A percentile compares a stretch with the other conserved stretches of the same genome.
Evolutionary conservation across 1,140 invertebrate genomes (phyloP).

Genomic region (Antheraea mylitta): DNA sequence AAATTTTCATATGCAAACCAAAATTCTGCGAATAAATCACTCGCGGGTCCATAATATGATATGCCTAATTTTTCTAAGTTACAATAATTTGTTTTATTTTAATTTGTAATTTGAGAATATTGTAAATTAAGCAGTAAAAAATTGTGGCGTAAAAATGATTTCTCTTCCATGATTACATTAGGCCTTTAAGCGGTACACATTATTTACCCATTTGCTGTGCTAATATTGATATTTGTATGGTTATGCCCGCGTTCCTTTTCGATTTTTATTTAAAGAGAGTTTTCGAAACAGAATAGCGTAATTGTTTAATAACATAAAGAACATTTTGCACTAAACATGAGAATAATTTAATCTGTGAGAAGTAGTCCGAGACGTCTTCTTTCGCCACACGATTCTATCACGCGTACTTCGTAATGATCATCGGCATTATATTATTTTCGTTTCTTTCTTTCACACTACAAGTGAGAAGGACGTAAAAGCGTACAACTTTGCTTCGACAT

Average conservation of each 20-base stretch:
- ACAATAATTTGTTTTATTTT: no score
- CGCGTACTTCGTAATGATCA: constrained; percentile 14
- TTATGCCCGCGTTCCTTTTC: constrained; percentile 36
- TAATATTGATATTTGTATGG: constrained; percentile 39
- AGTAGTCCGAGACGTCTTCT: constrained; percentile 49
- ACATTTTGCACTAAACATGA: constrained; percentile 60
- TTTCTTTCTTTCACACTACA: constrained; percentile 49
- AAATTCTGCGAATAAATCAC: no score
- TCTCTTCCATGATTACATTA: constrained; percentile 42
- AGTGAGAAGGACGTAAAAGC: constrained; percentile 17
- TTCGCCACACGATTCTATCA: constrained; percentile 22
- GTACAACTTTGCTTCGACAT: background rate
- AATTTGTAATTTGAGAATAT: background rate
- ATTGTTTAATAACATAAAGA: constrained; percentile 17
- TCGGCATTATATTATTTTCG: constrained; percentile 15
- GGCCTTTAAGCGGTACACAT: constrained; percentile 31
- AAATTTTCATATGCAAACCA: no score
- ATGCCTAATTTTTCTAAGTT: no score
- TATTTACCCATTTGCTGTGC: constrained; percentile 47
- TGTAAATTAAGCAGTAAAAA: background rate
- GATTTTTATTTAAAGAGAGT: constrained; percentile 25
- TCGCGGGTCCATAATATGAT: no score
- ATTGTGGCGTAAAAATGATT: constrained; percentile 14
- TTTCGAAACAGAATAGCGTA: background rate
- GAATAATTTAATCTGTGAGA: constrained; percentile 62